Base-by-base conservation (phyloP, 2,113 vertebrate species). In the Gopherus flavomarginatus region DNA sequence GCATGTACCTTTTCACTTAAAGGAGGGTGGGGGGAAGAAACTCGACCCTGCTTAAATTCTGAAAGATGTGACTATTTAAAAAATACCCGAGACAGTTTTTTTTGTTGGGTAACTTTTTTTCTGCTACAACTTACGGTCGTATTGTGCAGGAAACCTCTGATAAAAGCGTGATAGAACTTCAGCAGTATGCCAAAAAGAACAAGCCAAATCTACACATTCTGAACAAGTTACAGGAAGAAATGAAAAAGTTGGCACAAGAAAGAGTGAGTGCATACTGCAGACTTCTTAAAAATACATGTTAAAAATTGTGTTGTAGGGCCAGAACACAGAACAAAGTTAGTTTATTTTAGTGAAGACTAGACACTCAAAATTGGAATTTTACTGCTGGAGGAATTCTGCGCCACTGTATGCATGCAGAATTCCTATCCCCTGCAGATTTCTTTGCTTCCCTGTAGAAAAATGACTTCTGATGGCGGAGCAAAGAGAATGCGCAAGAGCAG, bases 161-260 rank as follows among this genome's bases (percentile, higher is more conserved):
- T 90, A 99, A 99, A 97, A 99, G 99, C 50, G 99, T 99, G 97
- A 99, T 99, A 53, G 99, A 99, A 95, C 98, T 99, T 92, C 99
- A 99, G 98, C 99, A 99, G 98, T 99, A 98, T 85, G 99, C 99
- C 98, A 99, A 99, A 99, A 99, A 99, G 99, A 99, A 99, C 99
- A 99, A 99, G 98, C 99, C 99, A 97, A 99, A 99, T 97, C 98
- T 99, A 88, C 99, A 99, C 97, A 99, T 99, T 97, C 98, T 99
- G 95, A 99, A 99, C 98, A 99, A 99, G 97, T 98, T 99, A 83
- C 99, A 99, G 95, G 99, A 99, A 92, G 99, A 99, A 97, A 99
- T 99, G 99, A 99, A 95, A 91, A 99, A 99, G 95, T 96, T 99
- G 97, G 99, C 99, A 1, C 98, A 98, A 86, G 99, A 99, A 95